Conservation (phyloP, 2,797 vertebrate genomes). For the Ptychadena robeensis region DNA sequence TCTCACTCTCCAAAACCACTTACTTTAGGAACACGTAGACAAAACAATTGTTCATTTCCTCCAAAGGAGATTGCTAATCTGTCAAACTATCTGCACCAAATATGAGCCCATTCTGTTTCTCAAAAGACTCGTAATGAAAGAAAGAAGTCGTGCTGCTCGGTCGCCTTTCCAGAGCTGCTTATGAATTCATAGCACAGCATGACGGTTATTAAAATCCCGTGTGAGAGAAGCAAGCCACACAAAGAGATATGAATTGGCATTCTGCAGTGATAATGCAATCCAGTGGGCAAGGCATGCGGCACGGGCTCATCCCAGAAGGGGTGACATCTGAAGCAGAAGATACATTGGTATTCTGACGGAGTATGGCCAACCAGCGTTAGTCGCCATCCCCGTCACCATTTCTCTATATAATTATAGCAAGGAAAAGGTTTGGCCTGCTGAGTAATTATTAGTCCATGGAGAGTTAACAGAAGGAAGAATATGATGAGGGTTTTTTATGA, state of each 20-base stretch:
- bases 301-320: constrained; percentile 70
- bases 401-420: constrained; percentile 7
- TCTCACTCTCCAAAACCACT: constrained; percentile 4
- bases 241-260: constrained; percentile 80
- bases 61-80: constrained; percentile 48
- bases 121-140: constrained; percentile 77
- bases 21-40: neutral
- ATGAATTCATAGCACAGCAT: constrained; percentile 80
- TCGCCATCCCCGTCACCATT: constrained; percentile 58
- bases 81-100: constrained; percentile 65
- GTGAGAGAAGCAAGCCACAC: constrained; percentile 75
- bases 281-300: constrained; percentile 78
- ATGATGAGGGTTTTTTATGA: neutral
- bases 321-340: constrained; percentile 70
- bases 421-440: neutral
- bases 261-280: constrained; percentile 79
- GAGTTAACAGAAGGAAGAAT: neutral
- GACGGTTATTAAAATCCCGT: constrained; percentile 83
- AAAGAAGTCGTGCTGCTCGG: constrained; percentile 75
- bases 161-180: constrained; percentile 72
- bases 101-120: constrained; percentile 67
- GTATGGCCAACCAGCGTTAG: constrained; percentile 64
- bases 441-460: constrained; percentile 19
- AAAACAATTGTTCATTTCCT: constrained; percentile 32
- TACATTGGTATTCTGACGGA: constrained; percentile 63